phyloP scores from a whole-genome alignment of 2,113 vertebrate species.

The Pongo pygmaeus region DNA sequence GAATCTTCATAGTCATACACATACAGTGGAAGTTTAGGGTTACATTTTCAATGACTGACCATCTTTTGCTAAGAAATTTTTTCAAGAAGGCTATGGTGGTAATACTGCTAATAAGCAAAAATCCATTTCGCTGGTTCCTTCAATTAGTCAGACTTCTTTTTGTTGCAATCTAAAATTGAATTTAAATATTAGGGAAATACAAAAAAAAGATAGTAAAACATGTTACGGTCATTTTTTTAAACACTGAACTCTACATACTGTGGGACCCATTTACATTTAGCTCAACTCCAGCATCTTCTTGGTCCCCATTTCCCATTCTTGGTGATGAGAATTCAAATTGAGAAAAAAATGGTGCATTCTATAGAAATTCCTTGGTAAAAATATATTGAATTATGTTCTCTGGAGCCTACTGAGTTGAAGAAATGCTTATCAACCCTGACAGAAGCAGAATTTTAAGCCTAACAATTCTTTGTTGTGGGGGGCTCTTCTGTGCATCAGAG shows the following conservation, averaged over 20 bases:
- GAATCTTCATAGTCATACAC: not conserved
- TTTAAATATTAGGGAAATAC: not conserved
- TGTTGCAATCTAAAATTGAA: not conserved
- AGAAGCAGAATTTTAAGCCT: not conserved
- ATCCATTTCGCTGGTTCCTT: not conserved
- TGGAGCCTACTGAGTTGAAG: not conserved
- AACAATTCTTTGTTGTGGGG: not conserved
- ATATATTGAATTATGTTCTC: not conserved
- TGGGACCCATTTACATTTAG: not conserved
- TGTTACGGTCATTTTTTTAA: not conserved
- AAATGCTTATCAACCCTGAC: not conserved
- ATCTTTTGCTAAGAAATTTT: not conserved
- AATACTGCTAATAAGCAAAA: not conserved
- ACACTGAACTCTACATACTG: not conserved
- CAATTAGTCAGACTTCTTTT: not conserved
- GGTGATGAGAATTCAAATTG: not conserved
- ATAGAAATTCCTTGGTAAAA: constrained; percentile 6
- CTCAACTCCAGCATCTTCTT: not conserved
- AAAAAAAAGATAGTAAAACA: not conserved
- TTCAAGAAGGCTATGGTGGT: not conserved
- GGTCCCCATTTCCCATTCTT: not conserved
- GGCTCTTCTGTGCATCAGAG: not conserved
- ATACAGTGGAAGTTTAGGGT: not conserved
- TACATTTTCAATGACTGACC: not conserved
- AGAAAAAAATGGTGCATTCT: not conserved